Percentiles rank a stretch among this genome's conserved stretches.
Evolutionary conservation across 2,113 vertebrate species (phyloP).

Genomic region (Acrocephalus kingi): DNA sequence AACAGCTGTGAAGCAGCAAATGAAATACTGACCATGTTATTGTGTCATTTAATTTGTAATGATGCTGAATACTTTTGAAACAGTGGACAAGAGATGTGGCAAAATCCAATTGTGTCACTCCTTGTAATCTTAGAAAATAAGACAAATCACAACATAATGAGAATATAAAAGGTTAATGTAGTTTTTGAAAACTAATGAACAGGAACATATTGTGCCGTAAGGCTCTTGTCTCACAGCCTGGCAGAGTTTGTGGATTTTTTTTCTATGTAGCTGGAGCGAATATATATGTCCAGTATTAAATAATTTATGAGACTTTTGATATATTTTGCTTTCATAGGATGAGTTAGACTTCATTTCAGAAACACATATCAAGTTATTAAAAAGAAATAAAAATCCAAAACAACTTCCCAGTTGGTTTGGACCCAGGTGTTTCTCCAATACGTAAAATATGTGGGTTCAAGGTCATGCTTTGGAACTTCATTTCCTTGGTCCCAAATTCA

Average conservation of each 20-base stretch:
- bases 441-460: neutral
- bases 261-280: neutral
- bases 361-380: constrained; percentile 3
- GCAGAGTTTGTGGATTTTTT: neutral
- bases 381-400: neutral
- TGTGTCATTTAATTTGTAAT: constrained; percentile 83
- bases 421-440: neutral
- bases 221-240: neutral
- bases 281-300: neutral
- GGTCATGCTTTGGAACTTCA: neutral
- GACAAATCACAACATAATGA: constrained; percentile 52
- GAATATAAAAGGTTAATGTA: constrained; percentile 60
- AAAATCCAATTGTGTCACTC: constrained; percentile 69
- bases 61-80: constrained; percentile 80
- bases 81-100: constrained; percentile 44
- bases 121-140: constrained; percentile 57
- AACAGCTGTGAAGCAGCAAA: constrained; percentile 80
- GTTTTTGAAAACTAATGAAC: constrained; percentile 63
- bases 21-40: constrained; percentile 82
- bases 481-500: neutral
- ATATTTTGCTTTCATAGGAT: neutral
- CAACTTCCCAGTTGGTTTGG: neutral
- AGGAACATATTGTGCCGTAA: constrained; percentile 10
- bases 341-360: constrained; percentile 12
- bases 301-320: constrained; percentile 45